A percentile compares a stretch with the other conserved stretches of the same genome.
phyloP scores from a whole-genome alignment of 1,140 invertebrate species.

The Sinella curviseta region DNA sequence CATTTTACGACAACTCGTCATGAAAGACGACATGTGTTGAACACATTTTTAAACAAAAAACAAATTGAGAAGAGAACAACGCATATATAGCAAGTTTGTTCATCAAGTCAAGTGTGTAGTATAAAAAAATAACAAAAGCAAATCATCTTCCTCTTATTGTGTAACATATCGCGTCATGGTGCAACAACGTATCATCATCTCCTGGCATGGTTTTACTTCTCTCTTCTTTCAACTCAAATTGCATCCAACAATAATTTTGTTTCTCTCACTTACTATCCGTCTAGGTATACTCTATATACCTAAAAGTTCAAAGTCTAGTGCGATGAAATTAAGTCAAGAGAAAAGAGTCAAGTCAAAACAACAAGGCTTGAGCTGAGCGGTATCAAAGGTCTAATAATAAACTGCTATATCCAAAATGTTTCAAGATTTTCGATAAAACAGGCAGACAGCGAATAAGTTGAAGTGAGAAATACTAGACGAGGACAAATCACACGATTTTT shows the following conservation, averaged over 20 bases:
- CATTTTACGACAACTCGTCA: background rate
- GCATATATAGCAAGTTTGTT: no score
- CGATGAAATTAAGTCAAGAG: background rate
- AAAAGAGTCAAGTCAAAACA: background rate
- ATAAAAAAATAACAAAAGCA: no score
- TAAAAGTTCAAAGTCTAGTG: background rate
- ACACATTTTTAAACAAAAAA: background rate
- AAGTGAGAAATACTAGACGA: background rate
- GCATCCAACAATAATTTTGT: no score
- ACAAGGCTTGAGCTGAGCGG: background rate
- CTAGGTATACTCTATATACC: background rate
- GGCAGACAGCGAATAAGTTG: background rate
- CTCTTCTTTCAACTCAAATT: no score
- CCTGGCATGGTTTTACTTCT: no score
- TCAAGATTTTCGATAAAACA: background rate
- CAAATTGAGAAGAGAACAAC: background rate
- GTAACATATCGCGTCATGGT: no score
- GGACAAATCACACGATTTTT: background rate
- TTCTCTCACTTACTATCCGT: no score
- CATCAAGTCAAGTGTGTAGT: no score
- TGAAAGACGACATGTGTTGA: background rate
- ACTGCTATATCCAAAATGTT: background rate
- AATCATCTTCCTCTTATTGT: no score
- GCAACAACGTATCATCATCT: no score
- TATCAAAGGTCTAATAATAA: background rate